Evolutionary conservation across 2,797 vertebrate genomes (phyloP).

Genomic region (Gallirallus australis): DNA sequence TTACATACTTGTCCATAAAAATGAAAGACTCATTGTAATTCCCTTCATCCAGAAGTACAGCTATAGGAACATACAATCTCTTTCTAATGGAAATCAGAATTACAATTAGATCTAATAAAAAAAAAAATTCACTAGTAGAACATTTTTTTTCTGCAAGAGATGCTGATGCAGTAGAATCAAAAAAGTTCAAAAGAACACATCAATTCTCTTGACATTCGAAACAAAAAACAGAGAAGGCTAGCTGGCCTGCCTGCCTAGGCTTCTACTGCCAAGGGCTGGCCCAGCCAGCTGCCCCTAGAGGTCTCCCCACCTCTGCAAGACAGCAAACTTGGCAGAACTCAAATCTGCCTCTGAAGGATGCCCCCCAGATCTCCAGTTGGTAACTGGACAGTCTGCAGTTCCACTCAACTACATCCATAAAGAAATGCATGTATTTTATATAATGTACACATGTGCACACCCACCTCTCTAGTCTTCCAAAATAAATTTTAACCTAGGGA

Average conservation of each 20-base stretch:
- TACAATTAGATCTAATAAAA: neutral
- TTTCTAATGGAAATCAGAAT: conserved; percentile 40
- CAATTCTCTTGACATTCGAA: neutral
- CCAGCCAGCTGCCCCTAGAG: neutral
- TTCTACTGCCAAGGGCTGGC: neutral
- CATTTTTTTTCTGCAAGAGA: neutral
- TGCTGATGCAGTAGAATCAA: neutral
- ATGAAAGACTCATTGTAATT: neutral
- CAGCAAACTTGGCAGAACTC: neutral
- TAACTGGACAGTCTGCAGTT: neutral
- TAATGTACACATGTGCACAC: neutral
- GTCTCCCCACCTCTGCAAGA: neutral
- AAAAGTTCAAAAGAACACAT: neutral
- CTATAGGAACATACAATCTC: neutral
- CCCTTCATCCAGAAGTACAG: neutral
- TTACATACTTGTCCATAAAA: conserved; percentile 31
- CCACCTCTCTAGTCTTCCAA: neutral
- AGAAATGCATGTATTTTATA: neutral
- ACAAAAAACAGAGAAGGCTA: neutral
- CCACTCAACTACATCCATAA: neutral
- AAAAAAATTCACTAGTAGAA: neutral
- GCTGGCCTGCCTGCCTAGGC: neutral
- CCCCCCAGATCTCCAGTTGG: neutral
- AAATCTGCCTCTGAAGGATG: neutral
- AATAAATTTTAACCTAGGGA: neutral